Percentiles rank a stretch among this genome's conserved stretches.
Evolutionary conservation across 2,113 vertebrate species (phyloP).

Genomic region (Naja naja): DNA sequence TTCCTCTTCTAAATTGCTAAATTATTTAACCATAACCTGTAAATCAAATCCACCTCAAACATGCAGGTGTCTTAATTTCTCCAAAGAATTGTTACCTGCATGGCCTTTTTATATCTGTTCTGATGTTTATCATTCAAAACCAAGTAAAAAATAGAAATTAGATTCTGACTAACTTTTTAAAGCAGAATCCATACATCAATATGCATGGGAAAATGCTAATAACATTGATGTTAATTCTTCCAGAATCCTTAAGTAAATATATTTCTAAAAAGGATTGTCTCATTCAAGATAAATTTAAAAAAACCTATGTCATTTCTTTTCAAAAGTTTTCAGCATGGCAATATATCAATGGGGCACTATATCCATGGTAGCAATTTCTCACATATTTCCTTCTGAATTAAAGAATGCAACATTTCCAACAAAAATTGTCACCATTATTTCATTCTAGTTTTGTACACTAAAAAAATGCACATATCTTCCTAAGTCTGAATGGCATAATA

Average conservation of each 20-base stretch:
- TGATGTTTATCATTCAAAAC: slow-evolving; percentile 45
- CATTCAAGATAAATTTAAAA: slow-evolving; percentile 68
- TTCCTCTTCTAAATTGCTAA: slow-evolving; percentile 15
- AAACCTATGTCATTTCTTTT: slow-evolving; percentile 56
- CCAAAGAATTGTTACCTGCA: slow-evolving; percentile 11
- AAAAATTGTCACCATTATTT: not conserved
- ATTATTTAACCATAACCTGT: slow-evolving; percentile 37
- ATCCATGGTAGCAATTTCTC: slow-evolving; percentile 31
- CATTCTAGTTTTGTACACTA: not conserved
- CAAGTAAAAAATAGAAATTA: slow-evolving; percentile 39
- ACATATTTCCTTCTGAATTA: slow-evolving; percentile 40
- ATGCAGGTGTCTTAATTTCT: slow-evolving; percentile 25
- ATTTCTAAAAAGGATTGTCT: slow-evolving; percentile 70
- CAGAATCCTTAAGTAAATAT: slow-evolving; percentile 77
- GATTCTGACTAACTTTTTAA: slow-evolving; percentile 44
- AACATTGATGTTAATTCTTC: slow-evolving; percentile 68
- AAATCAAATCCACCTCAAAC: slow-evolving; percentile 53
- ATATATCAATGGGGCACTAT: slow-evolving; percentile 39
- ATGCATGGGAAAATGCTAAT: slow-evolving; percentile 38
- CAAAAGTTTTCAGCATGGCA: slow-evolving; percentile 41
- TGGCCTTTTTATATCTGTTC: slow-evolving; percentile 28
- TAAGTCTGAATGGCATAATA: not conserved
- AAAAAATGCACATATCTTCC: not conserved
- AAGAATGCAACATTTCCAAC: slow-evolving; percentile 6
- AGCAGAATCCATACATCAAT: slow-evolving; percentile 28